Conservation (phyloP, 2,797 vertebrate species). For the Periophthalmus magnuspinnatus region DNA sequence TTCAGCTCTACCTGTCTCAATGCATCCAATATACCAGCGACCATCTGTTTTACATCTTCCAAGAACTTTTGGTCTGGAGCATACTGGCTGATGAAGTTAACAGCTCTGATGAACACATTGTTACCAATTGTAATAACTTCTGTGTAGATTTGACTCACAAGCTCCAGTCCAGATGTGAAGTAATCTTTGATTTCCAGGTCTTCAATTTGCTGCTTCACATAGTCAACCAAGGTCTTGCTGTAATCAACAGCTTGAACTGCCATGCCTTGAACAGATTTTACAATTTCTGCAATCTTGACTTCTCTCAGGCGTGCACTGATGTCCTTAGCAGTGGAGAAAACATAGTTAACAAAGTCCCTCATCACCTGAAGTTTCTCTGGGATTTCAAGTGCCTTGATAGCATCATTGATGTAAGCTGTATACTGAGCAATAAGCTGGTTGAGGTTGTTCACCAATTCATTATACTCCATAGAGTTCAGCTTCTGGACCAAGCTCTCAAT, state of each 20-base stretch:
- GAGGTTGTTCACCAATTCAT: conserved; percentile 76
- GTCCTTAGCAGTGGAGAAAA: conserved; percentile 54
- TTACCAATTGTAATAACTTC: conserved; percentile 49
- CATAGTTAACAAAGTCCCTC: conserved; percentile 70
- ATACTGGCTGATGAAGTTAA: conserved; percentile 17
- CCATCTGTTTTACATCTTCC: conserved; percentile 11
- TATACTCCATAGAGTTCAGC: conserved; percentile 84
- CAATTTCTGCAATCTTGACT: conserved; percentile 74
- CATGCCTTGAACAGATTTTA: conserved; percentile 75
- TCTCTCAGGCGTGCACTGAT: conserved; percentile 74
- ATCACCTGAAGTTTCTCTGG: conserved; percentile 81
- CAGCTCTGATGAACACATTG: conserved; percentile 45
- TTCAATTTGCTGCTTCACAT: conserved; percentile 73
- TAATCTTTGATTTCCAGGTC: conserved; percentile 74
- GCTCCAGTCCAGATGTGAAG: conserved; percentile 61
- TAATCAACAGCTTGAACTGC: conserved; percentile 64
- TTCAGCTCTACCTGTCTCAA: conserved; percentile 78
- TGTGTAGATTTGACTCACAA: conserved; percentile 61
- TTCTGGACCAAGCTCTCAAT: conserved; percentile 71
- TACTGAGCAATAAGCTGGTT: conserved; percentile 74
- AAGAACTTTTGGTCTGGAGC: conserved; percentile 69
- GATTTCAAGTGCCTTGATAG: conserved; percentile 81
- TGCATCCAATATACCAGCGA: conserved; percentile 64
- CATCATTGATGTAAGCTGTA: conserved; percentile 73
- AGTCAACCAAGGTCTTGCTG: conserved; percentile 71